Evolutionary conservation across 2,888 invertebrate species (phyloP), one percentile per base, ranked within the genome.

Genomic region (Cremastobaeus sp.): DNA sequence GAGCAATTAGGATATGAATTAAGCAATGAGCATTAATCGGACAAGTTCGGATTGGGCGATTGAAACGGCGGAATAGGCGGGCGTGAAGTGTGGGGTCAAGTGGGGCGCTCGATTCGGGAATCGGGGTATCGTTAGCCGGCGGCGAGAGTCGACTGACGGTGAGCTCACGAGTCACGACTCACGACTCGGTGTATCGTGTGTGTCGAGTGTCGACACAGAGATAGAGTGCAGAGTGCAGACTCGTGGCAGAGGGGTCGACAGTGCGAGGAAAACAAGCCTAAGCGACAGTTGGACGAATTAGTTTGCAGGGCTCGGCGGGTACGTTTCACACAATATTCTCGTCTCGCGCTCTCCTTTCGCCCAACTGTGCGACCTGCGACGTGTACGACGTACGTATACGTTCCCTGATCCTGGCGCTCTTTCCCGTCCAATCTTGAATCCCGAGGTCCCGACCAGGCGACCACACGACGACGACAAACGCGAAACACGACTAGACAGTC

Each of bases 221-320:
- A n/a, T n/a, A n/a, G n/a, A n/a, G n/a, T n/a, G n/a, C n/a, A n/a
- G n/a, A n/a, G n/a, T n/a, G 85, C 25, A 57, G 86, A 84, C 84
- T 85, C 86, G 85, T 83, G 85, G 85, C 85, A 85, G 84, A 84
- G 85, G 85, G 86, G 85, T 85, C 84, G 48, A 34, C 54, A 85
- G 82, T 81, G 83, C 82, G 84, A 85, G 82, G 83, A 82, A 85
- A 84, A 84, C 85, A 82, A 85, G 83, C 47, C 55, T 28, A 41
- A 52, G 34, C 62, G 14, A 14, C 43, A 35, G 65, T 20, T 47
- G 47, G 54, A 30, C 65, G 65, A 39, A 41, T 48, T 66, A 66
- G 66, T 81, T 85, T 83, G 83, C 82, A 83, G 83, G 85, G 81
- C 83, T 85, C 81, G 83, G 83, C 83, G 84, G 84, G 85, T 85